phyloP scores from a whole-genome alignment of 1,140 invertebrate genomes.

The Caenorhabditis inopinata region DNA sequence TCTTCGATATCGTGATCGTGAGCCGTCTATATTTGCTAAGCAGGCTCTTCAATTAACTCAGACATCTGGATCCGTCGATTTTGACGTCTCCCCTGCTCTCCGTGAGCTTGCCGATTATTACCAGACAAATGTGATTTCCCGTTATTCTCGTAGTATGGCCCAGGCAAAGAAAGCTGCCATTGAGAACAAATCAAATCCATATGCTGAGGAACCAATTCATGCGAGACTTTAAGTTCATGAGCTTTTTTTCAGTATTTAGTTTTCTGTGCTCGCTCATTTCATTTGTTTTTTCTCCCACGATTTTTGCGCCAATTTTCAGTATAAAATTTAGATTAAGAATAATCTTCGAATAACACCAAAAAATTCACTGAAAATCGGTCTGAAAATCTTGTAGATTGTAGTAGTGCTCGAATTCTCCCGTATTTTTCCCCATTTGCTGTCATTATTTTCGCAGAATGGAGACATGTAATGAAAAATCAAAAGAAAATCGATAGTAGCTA shows the following conservation, averaged over 20 bases:
- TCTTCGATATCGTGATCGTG: constrained; percentile 78
- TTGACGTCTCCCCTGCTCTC: constrained; percentile 77
- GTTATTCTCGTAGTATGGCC: constrained; percentile 97
- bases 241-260: too few species aligned
- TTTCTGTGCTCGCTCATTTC: background rate
- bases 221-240: background rate
- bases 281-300: background rate
- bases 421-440: background rate
- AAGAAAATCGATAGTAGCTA: background rate
- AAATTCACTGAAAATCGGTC: background rate
- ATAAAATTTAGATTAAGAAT: background rate
- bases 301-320: background rate
- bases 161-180: constrained; percentile 44
- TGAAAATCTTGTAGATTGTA: constrained; percentile 11
- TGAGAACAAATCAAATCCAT: constrained; percentile 20
- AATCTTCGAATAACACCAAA: background rate
- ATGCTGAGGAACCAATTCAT: background rate
- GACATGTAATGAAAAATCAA: background rate
- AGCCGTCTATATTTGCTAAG: constrained; percentile 80
- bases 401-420: constrained; percentile 20
- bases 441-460: background rate
- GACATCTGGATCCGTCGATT: constrained; percentile 68
- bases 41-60: constrained; percentile 71
- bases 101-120: constrained; percentile 88
- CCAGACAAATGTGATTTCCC: constrained; percentile 92